These are phyloP conservation scores for Pavo muticus DNA, from an alignment of 2,113 vertebrate species.

Conservation along the genomic window DNA sequence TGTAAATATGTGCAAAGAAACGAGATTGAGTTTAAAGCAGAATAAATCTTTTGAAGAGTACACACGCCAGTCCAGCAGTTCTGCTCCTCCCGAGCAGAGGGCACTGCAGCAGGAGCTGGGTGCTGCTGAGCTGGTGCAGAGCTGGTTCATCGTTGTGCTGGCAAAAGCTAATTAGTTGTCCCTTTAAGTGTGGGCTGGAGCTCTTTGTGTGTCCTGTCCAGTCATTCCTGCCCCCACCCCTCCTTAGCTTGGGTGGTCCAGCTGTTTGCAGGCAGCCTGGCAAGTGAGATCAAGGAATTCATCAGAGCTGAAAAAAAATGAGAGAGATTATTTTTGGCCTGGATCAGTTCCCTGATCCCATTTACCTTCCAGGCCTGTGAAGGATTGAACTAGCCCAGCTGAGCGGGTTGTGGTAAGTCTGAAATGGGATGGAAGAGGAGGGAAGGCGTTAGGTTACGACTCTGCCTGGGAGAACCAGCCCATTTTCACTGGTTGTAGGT, in stretches of 20 bases:
- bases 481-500: background rate
- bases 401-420: background rate
- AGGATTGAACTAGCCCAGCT: background rate
- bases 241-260: conserved; percentile 65
- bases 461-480: background rate
- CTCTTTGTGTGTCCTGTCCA: background rate
- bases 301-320: background rate
- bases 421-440: background rate
- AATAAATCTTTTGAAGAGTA: background rate
- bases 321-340: conserved; percentile 14
- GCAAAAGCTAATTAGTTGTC: background rate
- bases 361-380: conserved; percentile 20
- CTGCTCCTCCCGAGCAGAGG: background rate
- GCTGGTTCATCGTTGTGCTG: background rate
- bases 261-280: conserved; percentile 56
- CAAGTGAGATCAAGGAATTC: background rate
- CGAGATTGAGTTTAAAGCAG: background rate
- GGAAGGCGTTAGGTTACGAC: background rate
- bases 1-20: background rate
- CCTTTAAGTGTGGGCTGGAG: background rate
- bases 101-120: rapidly evolving
- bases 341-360: background rate
- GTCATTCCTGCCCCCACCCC: background rate
- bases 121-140: background rate
- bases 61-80: background rate